Evolutionary conservation across 1,140 invertebrate genomes (phyloP), one percentile per base, ranked within the genome.

Genomic region (Eupeodes corollae): DNA sequence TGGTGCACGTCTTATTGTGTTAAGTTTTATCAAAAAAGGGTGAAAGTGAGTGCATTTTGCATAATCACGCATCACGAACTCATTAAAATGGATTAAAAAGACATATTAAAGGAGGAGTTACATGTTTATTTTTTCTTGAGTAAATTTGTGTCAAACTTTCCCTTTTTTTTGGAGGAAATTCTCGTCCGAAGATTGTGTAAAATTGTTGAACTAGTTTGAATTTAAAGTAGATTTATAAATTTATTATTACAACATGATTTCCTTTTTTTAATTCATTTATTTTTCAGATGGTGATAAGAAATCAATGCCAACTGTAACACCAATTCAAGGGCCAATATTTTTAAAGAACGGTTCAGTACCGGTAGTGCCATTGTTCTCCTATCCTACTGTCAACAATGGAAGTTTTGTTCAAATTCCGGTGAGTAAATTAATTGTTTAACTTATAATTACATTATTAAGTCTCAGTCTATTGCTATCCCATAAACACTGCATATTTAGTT

Each of bases 391-490:
- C 50, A 86, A 85, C 65, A 90, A 90, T 69, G 86, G 86, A 48
- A 81, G 80, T 13, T 82, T 88, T 58, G 78, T 88, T 46, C 86
- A 88, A 73, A 88, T 90, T 73, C 86, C 86, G 67, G 87, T 89
- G 72, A 87, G 84, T 79, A 48, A 9, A 49, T n/a, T n/a, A n/a
- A n/a, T 15, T 38, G 47, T 46, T 14, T 35, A 13, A 42, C 41
- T 9, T 37, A 11, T 14, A 40, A 8, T n/a, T n/a, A n/a, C 8
- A 26, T 26, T 26, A 26, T 26, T 26, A 11, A 5, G 3, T 37
- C 35, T 37, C 3, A 14, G 14, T 42, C 11, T 16, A 19, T 16
- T 18, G 18, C 8, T 26, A n/a, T n/a, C n/a, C n/a, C n/a, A n/a
- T n/a, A n/a, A n/a, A 26, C 21, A 26, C 3, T 26, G 21, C n/a